Percentiles rank a stretch among this genome's conserved stretches.
phyloP scores from a whole-genome alignment of 2,113 vertebrate species.

The Aspidoscelis tigris region DNA sequence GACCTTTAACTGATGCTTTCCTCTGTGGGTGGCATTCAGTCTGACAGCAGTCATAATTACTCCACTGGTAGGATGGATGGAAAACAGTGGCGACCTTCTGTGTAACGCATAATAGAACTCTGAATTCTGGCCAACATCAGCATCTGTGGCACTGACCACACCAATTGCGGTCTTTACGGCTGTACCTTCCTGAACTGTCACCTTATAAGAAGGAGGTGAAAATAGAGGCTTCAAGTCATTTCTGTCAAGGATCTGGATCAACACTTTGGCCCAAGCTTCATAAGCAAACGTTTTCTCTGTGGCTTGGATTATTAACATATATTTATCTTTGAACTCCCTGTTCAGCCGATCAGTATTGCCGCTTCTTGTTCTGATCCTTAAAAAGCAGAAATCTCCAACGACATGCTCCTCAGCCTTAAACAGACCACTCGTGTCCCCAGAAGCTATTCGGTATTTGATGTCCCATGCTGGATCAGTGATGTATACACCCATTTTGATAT shows the following conservation, averaged over 20 bases:
- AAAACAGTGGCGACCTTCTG: constrained; percentile 81
- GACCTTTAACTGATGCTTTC: constrained; percentile 86
- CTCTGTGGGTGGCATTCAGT: constrained; percentile 82
- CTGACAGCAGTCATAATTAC: constrained; percentile 81
- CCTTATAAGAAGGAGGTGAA: constrained; percentile 91
- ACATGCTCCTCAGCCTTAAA: constrained; percentile 87
- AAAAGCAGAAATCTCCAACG: constrained; percentile 92
- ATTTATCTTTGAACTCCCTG: constrained; percentile 89
- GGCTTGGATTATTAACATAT: constrained; percentile 88
- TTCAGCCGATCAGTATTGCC: constrained; percentile 88
- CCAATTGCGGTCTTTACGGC: constrained; percentile 83
- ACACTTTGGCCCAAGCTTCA: constrained; percentile 84
- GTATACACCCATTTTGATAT: constrained; percentile 88
- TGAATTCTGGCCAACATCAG: constrained; percentile 89
- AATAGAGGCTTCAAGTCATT: constrained; percentile 97
- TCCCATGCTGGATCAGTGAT: constrained; percentile 79
- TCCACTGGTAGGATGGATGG: constrained; percentile 88
- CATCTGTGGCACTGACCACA: constrained; percentile 90
- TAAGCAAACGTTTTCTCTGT: constrained; percentile 80
- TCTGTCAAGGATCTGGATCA: constrained; percentile 88
- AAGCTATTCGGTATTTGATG: constrained; percentile 84
- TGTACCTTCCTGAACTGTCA: constrained; percentile 84
- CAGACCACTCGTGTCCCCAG: constrained; percentile 82
- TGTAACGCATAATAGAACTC: constrained; percentile 91
- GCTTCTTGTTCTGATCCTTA: constrained; percentile 89